These are phyloP conservation scores for Drosophila obscura DNA, from an alignment of 1,140 invertebrate species.

Conservation along the genomic window DNA sequence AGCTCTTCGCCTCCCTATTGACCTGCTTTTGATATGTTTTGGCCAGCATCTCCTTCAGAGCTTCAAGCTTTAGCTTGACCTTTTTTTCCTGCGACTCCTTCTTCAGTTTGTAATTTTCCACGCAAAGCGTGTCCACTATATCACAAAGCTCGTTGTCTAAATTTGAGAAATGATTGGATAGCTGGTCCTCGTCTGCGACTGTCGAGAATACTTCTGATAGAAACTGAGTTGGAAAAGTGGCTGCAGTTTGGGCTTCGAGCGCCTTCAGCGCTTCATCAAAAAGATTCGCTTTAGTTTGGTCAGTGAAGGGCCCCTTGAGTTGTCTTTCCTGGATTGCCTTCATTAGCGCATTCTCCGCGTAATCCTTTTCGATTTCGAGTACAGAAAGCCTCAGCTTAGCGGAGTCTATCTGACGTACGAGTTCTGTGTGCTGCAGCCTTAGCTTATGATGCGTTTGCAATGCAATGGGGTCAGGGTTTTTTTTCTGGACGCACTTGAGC, in stretches of 20 bases:
- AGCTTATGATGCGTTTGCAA: conserved; percentile 9
- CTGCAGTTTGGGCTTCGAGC: conserved; percentile 26
- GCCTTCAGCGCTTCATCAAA: conserved; percentile 10
- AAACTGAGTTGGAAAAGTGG: conserved; percentile 42
- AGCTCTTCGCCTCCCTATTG: conserved; percentile 6
- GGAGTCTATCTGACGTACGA: conserved; percentile 28
- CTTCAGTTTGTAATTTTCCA: conserved; percentile 6
- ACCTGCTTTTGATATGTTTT: conserved; percentile 43
- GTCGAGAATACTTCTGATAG: conserved; percentile 36
- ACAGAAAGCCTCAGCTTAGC: conserved; percentile 27
- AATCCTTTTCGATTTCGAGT: conserved; percentile 37
- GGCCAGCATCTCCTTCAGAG: conserved; percentile 3
- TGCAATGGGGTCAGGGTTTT: background rate
- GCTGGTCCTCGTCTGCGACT: conserved; percentile 30
- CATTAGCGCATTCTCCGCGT: conserved; percentile 7
- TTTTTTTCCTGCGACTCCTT: background rate
- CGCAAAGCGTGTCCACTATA: conserved; percentile 23
- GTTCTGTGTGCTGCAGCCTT: background rate
- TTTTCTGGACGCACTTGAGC: background rate
- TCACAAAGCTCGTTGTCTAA: conserved; percentile 38
- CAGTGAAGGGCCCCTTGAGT: conserved; percentile 4
- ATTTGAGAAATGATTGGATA: conserved; percentile 33
- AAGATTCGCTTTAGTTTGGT: conserved; percentile 23
- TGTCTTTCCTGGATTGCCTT: background rate
- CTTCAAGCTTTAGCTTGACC: conserved; percentile 26